Conservation (phyloP, 2,888 invertebrate species). For the Chirona hameri region DNA sequence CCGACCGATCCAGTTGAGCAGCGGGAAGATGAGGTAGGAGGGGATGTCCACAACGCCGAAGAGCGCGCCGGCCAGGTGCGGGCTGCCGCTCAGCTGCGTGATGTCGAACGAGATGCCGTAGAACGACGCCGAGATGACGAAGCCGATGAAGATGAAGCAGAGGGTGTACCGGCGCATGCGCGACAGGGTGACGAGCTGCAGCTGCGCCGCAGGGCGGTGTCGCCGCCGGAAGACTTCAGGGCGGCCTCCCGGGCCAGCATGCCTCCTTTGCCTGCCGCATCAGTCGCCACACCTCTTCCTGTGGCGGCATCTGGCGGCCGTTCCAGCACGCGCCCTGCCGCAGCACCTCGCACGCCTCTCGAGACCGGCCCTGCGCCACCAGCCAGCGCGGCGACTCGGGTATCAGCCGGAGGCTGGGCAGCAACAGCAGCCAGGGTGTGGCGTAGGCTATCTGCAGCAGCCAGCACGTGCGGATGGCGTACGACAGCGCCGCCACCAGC, state of each 20-base stretch:
- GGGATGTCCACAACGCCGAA: conserved; percentile 50
- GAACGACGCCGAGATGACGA: conserved; percentile 47
- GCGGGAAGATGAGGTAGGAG: conserved; percentile 47
- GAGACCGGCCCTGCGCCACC: conserved; percentile 44
- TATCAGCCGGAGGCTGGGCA: conserved; percentile 59
- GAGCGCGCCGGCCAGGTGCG: conserved; percentile 52
- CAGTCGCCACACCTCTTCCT: neutral
- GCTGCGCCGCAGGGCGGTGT: neutral
- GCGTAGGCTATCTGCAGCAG: conserved; percentile 64
- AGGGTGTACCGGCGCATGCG: neutral
- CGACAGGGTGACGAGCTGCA: neutral
- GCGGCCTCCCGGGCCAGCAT: neutral
- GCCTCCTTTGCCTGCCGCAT: neutral
- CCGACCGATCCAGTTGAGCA: conserved; percentile 49
- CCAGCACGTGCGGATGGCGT: conserved; percentile 63
- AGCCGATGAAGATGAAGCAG: neutral
- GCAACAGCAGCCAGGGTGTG: conserved; percentile 58
- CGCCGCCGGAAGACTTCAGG: neutral
- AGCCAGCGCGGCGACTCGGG: too few relatives aligned
- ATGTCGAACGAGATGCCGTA: conserved; percentile 49
- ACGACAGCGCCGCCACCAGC: conserved; percentile 60
- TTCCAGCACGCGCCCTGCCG: neutral
- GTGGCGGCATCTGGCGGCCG: neutral
- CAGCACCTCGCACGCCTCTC: neutral
- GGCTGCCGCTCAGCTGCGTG: conserved; percentile 49